Conservation (phyloP, 2,888 invertebrate genomes). For the Allophyes oxyacanthae region DNA sequence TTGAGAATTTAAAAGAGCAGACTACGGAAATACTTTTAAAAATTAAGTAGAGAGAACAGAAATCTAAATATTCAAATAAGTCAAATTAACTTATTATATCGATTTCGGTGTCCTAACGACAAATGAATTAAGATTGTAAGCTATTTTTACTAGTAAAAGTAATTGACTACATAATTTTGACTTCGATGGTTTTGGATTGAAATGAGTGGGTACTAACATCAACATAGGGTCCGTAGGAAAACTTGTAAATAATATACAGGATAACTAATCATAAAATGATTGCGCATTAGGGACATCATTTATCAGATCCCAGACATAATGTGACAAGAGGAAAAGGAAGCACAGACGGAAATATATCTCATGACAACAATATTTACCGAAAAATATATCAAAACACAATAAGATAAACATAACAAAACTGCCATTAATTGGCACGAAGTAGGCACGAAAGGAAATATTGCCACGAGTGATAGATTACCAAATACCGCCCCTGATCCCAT, state of each 20-base stretch:
- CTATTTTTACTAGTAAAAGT: no score
- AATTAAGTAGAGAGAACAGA: no score
- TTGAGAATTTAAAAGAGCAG: conserved; percentile 10
- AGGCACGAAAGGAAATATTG: conserved; percentile 1
- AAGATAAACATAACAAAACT: conserved; percentile 39
- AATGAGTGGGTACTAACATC: no score
- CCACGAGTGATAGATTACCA: conserved; percentile 1
- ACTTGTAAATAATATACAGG: not conserved
- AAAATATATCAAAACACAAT: conserved; percentile 52
- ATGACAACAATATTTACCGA: conserved; percentile 58
- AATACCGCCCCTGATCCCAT: conserved; percentile 5
- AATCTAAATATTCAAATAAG: no score
- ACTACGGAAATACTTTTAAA: no score
- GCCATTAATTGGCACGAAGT: conserved; percentile 42
- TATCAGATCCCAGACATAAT: conserved; percentile 62
- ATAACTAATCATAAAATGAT: conserved; percentile 19
- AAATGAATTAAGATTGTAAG: no score
- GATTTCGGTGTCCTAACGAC: no score
- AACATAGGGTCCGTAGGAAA: no score
- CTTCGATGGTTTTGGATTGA: no score
- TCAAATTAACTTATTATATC: no score
- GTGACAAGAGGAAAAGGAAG: conserved; percentile 56
- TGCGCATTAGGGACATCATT: conserved; percentile 58
- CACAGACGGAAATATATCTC: conserved; percentile 54
- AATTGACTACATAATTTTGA: no score